phyloP scores from a whole-genome alignment of 2,797 vertebrate genomes.

The Ibycter americanus region DNA sequence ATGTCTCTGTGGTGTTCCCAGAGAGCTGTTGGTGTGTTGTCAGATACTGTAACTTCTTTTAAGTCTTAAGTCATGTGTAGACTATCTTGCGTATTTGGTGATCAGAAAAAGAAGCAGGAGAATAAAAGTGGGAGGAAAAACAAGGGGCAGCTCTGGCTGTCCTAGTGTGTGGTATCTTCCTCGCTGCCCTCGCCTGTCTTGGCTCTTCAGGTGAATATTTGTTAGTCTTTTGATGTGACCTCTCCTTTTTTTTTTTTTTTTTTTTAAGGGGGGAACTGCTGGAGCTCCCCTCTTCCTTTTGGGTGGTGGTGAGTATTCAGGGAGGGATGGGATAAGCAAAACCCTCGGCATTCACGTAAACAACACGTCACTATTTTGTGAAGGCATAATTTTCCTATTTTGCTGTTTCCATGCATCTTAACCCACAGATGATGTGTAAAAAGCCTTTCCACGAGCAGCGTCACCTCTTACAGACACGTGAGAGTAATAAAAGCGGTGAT shows the following conservation, averaged over 20 bases:
- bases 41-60: neutral
- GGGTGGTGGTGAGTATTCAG: neutral
- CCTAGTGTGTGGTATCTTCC: rapidly evolving
- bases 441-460: neutral
- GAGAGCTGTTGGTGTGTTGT: slow-evolving; percentile 6
- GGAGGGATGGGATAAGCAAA: neutral
- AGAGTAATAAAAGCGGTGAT: neutral
- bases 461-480: rapidly evolving
- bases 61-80: neutral
- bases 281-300: neutral
- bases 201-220: neutral
- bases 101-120: neutral
- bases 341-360: neutral
- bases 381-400: neutral
- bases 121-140: neutral
- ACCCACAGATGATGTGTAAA: neutral
- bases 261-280: neutral
- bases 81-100: neutral
- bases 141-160: neutral
- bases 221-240: neutral
- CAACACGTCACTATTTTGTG: neutral
- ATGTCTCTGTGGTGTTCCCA: neutral
- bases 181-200: neutral
- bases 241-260: neutral
- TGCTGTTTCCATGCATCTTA: neutral